Percentiles rank a stretch among this genome's conserved stretches.
phyloP scores from a whole-genome alignment of 1,140 invertebrate genomes.

The Anthonomus grandis region DNA sequence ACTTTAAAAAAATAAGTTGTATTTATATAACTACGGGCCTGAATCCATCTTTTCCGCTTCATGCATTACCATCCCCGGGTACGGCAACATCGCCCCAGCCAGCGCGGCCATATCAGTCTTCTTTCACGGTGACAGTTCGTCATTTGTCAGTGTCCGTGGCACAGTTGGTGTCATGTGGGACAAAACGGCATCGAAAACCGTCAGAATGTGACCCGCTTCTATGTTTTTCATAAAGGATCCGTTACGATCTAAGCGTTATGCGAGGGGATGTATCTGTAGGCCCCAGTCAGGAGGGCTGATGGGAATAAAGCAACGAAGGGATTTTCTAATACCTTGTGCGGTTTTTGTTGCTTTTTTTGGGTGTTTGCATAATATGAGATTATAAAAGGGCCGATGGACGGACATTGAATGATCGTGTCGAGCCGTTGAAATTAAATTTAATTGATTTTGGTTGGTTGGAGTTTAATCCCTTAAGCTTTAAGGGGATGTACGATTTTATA shows the following conservation, averaged over 20 bases:
- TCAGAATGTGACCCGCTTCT: constrained; percentile 39
- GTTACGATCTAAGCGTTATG: constrained; percentile 41
- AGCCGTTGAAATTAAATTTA: no score
- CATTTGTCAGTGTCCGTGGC: constrained; percentile 50
- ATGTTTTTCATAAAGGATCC: background rate
- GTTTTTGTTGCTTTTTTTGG: constrained; percentile 33
- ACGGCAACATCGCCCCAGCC: constrained; percentile 18
- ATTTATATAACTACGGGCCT: constrained; percentile 11
- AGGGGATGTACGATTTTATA: no score
- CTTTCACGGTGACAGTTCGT: constrained; percentile 50
- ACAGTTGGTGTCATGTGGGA: constrained; percentile 51
- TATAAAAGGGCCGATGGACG: constrained; percentile 14
- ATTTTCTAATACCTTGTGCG: constrained; percentile 46
- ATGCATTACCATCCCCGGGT: constrained; percentile 15
- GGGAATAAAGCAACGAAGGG: constrained; percentile 41
- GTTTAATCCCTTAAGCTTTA: no score
- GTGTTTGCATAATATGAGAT: constrained; percentile 22
- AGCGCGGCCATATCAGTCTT: constrained; percentile 50
- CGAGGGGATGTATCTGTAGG: constrained; percentile 47
- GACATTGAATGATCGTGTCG: constrained; percentile 2
- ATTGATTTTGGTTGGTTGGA: no score
- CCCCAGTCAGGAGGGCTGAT: constrained; percentile 26
- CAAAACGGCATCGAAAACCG: constrained; percentile 47
- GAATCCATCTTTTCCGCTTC: constrained; percentile 15
- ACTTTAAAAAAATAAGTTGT: constrained; percentile 1